phyloP scores from a whole-genome alignment of 2,888 invertebrate genomes.

The Euproctis similis region DNA sequence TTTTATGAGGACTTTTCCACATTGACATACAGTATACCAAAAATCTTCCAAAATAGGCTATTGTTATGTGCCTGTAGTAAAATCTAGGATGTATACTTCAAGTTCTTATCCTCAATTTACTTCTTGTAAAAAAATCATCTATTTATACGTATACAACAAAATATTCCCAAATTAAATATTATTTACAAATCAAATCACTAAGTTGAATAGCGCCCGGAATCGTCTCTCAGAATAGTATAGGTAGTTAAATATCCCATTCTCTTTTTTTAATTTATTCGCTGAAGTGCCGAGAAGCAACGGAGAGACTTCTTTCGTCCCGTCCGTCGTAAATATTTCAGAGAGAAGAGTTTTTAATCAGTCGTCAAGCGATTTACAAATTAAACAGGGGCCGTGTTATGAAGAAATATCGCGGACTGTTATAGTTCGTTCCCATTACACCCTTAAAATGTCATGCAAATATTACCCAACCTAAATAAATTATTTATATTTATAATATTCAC shows the following conservation, averaged over 20 bases:
- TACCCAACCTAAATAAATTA: too few species aligned
- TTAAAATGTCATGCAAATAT: too few species aligned
- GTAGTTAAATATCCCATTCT: slow-evolving; percentile 9
- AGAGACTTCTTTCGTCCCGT: slow-evolving; percentile 24
- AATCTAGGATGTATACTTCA: too few species aligned
- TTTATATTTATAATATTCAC: too few species aligned
- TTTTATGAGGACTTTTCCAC: too few species aligned
- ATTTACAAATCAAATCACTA: slow-evolving; percentile 12
- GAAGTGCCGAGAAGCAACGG: slow-evolving; percentile 19
- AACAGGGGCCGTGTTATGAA: slow-evolving; percentile 71
- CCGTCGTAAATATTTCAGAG: slow-evolving; percentile 64
- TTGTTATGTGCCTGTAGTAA: too few species aligned
- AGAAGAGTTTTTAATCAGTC: slow-evolving; percentile 73
- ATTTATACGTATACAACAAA: too few species aligned
- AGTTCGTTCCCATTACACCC: slow-evolving; percentile 37
- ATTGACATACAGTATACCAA: too few species aligned
- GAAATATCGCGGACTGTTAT: slow-evolving; percentile 54
- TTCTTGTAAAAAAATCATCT: too few species aligned
- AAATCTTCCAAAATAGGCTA: too few species aligned
- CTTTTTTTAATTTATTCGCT: slow-evolving; percentile 25
- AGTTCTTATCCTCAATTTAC: too few species aligned
- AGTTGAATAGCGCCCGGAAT: slow-evolving; percentile 16
- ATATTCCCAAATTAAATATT: slow-evolving; percentile 6
- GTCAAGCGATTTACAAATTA: slow-evolving; percentile 75
- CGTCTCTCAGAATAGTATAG: too few species aligned